Evolutionary conservation across 2,888 invertebrate genomes (phyloP).

Genomic region (Odontocerum albicorne): DNA sequence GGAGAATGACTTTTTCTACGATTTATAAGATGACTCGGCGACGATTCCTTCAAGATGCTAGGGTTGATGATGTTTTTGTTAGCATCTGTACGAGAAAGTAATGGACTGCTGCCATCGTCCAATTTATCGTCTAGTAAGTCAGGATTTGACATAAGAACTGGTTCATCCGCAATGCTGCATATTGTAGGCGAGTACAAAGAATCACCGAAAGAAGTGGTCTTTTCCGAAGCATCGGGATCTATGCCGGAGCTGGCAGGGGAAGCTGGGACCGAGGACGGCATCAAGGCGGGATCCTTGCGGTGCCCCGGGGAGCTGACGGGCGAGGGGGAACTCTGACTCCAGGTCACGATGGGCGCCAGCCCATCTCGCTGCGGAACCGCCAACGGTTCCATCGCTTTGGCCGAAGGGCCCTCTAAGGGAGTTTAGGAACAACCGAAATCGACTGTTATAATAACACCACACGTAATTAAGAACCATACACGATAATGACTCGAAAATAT

Average conservation of each 20-base stretch:
- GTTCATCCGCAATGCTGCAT: conserved; percentile 43
- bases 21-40: conserved; percentile 47
- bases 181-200: conserved; percentile 42
- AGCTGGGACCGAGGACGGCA: conserved; percentile 43
- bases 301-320: conserved; percentile 41
- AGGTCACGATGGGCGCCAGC: conserved; percentile 44
- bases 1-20: conserved; percentile 9
- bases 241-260: conserved; percentile 52
- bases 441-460: conserved; percentile 6
- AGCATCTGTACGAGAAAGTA: conserved; percentile 38
- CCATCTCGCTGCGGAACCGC: conserved; percentile 34
- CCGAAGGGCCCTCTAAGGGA: neutral
- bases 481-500: conserved; percentile 32
- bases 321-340: conserved; percentile 44
- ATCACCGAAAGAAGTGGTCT: conserved; percentile 40
- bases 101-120: conserved; percentile 38
- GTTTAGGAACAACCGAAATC: conserved; percentile 8
- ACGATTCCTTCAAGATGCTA: conserved; percentile 38
- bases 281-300: conserved; percentile 22
- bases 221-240: conserved; percentile 49
- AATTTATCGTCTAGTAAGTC: conserved; percentile 41
- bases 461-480: conserved; percentile 15
- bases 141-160: conserved; percentile 41
- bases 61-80: conserved; percentile 38
- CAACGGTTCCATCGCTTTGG: conserved; percentile 26